Evolutionary conservation across 2,888 invertebrate genomes (phyloP), one percentile per base, ranked within the genome.

Genomic region (Agrotis clavis): DNA sequence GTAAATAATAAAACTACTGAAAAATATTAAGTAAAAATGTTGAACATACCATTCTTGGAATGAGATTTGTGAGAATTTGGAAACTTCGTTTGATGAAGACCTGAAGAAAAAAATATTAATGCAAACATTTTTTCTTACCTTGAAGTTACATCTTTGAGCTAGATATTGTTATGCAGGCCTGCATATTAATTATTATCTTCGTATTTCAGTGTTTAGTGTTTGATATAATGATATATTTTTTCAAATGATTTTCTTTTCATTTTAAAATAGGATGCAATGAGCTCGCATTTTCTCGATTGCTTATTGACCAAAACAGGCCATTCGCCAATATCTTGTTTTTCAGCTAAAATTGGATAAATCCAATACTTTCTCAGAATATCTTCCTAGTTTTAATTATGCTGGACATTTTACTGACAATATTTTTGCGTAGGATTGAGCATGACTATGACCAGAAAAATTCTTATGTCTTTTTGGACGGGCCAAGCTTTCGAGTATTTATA

Each of bases 261-360:
- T 72, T 35, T 66, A 66, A 73, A 72, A 72, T 66, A 73, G 51
- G 30, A 64, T n/a, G 65, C 71, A n/a, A 73, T 57, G 59, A 13
- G 72, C 45, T 65, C 57, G 72, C 72, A 73, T 47, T 73, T 72
- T 59, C 66, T 73, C 30, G 59, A 59, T 77, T 67, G 69, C 35
- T 5, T 68, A 53, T 59, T 57, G 48, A 51, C 21, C 56, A 76
- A 68, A 30, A 45, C 53, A 13, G 45, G 19, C 19, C 47, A 62
- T n/a, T 16, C 74, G 45, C 13, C 56, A 16, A 13, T 0, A 16
- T 74, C 56, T 73, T 59, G 72, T 73, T 47, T 73, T 74, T 47
- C 35, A 74, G 75, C 75, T 73, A 73, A 72, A 72, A 73, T 75
- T 74, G 72, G 72, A 74, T 61, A 71, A 71, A 48, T 71, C 74